Base-by-base conservation (phyloP, 2,797 vertebrate species). In the Selene dorsalis region DNA sequence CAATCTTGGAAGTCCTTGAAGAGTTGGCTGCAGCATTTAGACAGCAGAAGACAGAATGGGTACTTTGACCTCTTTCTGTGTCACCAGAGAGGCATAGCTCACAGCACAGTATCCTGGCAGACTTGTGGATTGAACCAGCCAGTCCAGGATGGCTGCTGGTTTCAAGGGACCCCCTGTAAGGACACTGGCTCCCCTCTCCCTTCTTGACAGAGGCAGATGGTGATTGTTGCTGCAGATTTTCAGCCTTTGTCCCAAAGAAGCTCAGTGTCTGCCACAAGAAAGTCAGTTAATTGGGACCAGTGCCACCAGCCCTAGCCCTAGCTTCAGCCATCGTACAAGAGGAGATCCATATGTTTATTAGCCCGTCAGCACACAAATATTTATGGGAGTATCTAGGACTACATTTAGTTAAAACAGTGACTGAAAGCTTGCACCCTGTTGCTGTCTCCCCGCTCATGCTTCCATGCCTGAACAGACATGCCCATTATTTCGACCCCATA, bases 271-370 rank as follows among this genome's bases (percentile, higher is more conserved):
- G 39, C 38, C 22, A 71, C 56, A 55, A 52, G 45, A 69, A 79
- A 50, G 52, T 61, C 41, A n/a, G 35, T 69, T 56, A 58, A 64
- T 32, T 76, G 30, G 69, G 30, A 71, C 65, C 53, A 10, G 10
- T 30, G 59, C 67, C 75, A 53, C 30, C 22, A 58, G 55, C 24
- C 30, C 32, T 62, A 38, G 55, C 38, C 26, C 24, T 73, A 30
- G 7, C 56, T 64, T 47, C 32, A 66, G 67, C 43, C n/a, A 47
- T 47, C 56, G 20, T 6, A 43, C 35, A 69, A 62, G 32, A 75
- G 30, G 38, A 85, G 66, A 72, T 62, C 20, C 52, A 78, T 84
- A 70, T 84, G 70, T 77, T 71, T 1, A 69, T 79, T 77, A 70
- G 68, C 16, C 30, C 22, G 70, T 75, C 60, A 64, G 63, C 75